Percentiles rank a stretch among this genome's conserved stretches.
phyloP scores from a whole-genome alignment of 2,888 invertebrate species.

The Orthosia gracilis region DNA sequence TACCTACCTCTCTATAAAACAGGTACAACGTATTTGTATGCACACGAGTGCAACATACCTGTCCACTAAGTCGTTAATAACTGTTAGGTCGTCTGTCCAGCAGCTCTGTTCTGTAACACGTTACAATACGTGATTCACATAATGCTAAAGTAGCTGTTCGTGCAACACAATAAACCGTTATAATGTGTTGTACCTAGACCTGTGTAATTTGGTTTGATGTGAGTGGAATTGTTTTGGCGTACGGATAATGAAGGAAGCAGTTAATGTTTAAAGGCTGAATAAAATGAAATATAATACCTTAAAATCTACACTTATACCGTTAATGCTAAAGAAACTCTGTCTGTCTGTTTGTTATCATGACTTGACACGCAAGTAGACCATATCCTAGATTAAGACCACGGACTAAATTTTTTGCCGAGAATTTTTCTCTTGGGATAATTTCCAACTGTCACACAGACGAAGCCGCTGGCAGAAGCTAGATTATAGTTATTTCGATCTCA shows the following conservation, averaged over 20 bases:
- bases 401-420: too few species aligned
- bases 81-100: constrained; percentile 45
- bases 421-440: too few species aligned
- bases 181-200: constrained; percentile 1
- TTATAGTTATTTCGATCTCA: too few species aligned
- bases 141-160: constrained; percentile 23
- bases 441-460: too few species aligned
- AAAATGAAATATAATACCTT: too few species aligned
- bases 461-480: too few species aligned
- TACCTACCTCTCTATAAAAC: background rate
- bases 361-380: too few species aligned
- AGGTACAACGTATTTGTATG: constrained; percentile 39
- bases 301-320: too few species aligned
- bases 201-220: background rate
- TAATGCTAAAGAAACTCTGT: too few species aligned
- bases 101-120: constrained; percentile 37
- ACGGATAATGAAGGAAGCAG: background rate
- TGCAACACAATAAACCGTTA: constrained; percentile 24
- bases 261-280: background rate
- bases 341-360: too few species aligned
- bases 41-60: constrained; percentile 28
- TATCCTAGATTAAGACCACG: too few species aligned
- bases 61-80: constrained; percentile 54
- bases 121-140: constrained; percentile 58
- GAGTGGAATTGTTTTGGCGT: background rate